phyloP scores from a whole-genome alignment of 2,797 vertebrate genomes.

The Mormyrus proboscirostris region DNA sequence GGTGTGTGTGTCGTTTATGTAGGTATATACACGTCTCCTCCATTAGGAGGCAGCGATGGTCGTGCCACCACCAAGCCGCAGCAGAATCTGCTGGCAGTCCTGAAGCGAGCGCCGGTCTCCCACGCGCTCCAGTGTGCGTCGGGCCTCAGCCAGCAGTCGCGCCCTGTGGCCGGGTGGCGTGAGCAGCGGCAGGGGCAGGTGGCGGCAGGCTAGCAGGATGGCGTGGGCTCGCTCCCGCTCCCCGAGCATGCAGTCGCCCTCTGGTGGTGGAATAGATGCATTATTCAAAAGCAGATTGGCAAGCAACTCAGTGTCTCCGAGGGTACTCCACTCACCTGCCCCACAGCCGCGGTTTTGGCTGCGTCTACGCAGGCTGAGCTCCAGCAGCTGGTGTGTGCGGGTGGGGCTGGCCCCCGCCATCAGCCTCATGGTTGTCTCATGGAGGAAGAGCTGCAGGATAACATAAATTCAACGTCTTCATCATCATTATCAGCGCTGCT shows the following conservation, averaged over 20 bases:
- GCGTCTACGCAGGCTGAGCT: conserved; percentile 84
- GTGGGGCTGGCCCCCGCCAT: conserved; percentile 98
- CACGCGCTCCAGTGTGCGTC: conserved; percentile 89
- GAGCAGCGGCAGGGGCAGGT: conserved; percentile 88
- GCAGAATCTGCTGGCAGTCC: conserved; percentile 92
- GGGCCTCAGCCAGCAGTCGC: conserved; percentile 85
- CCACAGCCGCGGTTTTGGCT: conserved; percentile 48
- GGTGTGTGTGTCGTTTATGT: conserved; percentile 1
- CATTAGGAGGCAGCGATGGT: conserved; percentile 85
- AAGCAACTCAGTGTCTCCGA: background rate
- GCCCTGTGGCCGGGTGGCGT: conserved; percentile 86
- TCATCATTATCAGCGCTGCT: background rate
- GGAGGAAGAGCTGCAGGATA: conserved; percentile 82
- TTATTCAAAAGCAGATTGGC: background rate
- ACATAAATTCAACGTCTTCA: background rate
- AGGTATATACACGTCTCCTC: too few relatives aligned
- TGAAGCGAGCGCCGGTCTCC: conserved; percentile 87
- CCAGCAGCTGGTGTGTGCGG: conserved; percentile 91
- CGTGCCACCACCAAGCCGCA: conserved; percentile 84
- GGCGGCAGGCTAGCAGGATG: conserved; percentile 88
- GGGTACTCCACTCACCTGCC: conserved; percentile 40
- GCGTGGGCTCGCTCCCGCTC: conserved; percentile 88
- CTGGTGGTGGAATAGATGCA: conserved; percentile 29
- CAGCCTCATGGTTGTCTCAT: conserved; percentile 90
- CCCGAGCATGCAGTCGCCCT: conserved; percentile 61